Conservation (phyloP, 2,888 invertebrate species). For the Brachylomia viminalis region DNA sequence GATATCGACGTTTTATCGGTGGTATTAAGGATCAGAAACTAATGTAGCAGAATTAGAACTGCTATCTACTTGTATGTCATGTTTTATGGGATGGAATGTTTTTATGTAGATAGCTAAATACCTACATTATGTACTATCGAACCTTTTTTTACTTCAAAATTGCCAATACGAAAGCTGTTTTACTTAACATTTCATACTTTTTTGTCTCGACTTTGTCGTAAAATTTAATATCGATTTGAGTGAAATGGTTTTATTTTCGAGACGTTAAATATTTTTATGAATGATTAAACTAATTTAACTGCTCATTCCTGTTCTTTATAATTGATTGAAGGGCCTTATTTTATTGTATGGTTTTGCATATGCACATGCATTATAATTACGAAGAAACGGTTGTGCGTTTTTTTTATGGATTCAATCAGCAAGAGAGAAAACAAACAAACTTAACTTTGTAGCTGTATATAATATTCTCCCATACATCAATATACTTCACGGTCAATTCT, state of each 20-base stretch:
- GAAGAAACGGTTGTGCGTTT: not conserved
- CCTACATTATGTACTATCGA: no score
- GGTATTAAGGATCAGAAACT: slow-evolving; percentile 1
- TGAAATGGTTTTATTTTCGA: slow-evolving; percentile 41
- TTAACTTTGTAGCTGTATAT: no score
- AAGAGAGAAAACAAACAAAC: not conserved
- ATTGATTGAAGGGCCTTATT: not conserved
- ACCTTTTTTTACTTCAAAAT: not conserved
- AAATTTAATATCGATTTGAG: slow-evolving; percentile 45
- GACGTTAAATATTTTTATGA: slow-evolving; percentile 40
- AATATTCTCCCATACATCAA: no score
- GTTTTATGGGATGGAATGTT: not conserved
- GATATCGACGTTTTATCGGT: slow-evolving; percentile 27
- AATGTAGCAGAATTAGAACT: not conserved
- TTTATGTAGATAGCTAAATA: no score
- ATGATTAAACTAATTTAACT: slow-evolving; percentile 31
- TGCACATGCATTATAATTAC: not conserved
- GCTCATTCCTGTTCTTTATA: slow-evolving; percentile 10
- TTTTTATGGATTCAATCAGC: not conserved
- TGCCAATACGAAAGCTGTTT: not conserved
- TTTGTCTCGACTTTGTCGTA: slow-evolving; percentile 39
- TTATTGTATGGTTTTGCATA: not conserved
- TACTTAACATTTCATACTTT: slow-evolving; percentile 26
- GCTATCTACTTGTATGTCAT: not conserved
- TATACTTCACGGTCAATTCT: no score